Conservation (phyloP, 2,113 vertebrate species). For the Brachirus orientalis region DNA sequence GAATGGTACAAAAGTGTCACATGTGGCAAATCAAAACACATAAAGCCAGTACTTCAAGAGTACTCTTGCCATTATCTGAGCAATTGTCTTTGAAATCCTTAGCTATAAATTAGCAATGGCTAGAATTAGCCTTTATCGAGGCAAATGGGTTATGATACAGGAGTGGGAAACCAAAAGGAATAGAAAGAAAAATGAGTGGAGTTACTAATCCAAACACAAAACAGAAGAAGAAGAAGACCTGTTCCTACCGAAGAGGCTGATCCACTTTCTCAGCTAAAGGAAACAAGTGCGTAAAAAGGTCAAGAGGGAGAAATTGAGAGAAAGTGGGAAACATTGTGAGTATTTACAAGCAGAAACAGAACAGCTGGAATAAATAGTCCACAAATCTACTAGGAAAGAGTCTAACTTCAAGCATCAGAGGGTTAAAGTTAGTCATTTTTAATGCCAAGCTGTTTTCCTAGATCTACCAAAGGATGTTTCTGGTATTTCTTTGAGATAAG, state of each 20-base stretch:
- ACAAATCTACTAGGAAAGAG: constrained; percentile 8
- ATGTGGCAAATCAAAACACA: constrained; percentile 12
- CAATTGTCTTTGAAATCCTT: too few relatives aligned
- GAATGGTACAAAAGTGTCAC: neutral
- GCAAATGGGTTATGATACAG: neutral
- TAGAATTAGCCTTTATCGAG: constrained; percentile 1
- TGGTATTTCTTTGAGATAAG: too few relatives aligned
- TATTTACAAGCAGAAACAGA: constrained; percentile 26
- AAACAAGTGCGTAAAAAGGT: constrained; percentile 54
- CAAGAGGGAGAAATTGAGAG: constrained; percentile 30
- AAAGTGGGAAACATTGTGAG: constrained; percentile 46
- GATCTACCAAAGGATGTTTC: too few relatives aligned
- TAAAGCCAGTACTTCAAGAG: constrained; percentile 11
- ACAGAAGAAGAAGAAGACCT: constrained; percentile 64
- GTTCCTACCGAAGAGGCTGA: constrained; percentile 93
- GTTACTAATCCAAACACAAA: constrained; percentile 20
- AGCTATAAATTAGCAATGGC: too few relatives aligned
- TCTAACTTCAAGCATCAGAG: too few relatives aligned
- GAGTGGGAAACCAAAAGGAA: constrained; percentile 1
- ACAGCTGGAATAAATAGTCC: constrained; percentile 1
- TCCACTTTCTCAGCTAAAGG: constrained; percentile 90
- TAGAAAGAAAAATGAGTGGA: constrained; percentile 10
- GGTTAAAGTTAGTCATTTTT: too few relatives aligned
- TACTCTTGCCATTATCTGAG: too few relatives aligned
- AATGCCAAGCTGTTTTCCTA: too few relatives aligned